These are phyloP conservation scores for Chanos chanos DNA, from an alignment of 2,797 vertebrate species.

Conservation along the genomic window DNA sequence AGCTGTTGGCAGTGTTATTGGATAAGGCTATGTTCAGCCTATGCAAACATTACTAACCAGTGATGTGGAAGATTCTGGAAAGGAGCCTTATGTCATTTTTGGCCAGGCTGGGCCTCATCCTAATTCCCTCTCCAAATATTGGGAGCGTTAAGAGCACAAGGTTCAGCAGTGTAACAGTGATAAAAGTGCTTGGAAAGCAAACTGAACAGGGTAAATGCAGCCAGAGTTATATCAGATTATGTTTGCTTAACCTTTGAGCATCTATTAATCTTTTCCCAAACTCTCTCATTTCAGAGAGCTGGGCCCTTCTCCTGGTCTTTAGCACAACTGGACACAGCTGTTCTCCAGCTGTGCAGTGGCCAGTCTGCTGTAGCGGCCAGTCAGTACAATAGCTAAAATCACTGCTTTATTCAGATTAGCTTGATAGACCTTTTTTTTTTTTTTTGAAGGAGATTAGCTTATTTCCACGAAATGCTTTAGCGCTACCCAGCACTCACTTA, in stretches of 20 bases:
- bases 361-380: constrained; percentile 1
- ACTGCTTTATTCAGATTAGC: constrained; percentile 23
- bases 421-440: constrained; percentile 1
- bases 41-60: constrained; percentile 9
- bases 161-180: constrained; percentile 21
- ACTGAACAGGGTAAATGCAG: constrained; percentile 30
- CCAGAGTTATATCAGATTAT: constrained; percentile 41
- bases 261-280: constrained; percentile 48
- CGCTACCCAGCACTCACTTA: constrained; percentile 5
- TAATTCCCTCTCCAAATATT: constrained; percentile 34
- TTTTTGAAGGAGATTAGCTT: too few relatives aligned
- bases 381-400: constrained; percentile 1
- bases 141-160: constrained; percentile 16
- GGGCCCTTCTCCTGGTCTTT: constrained; percentile 28
- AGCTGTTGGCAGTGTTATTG: constrained; percentile 11
- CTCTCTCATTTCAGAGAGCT: constrained; percentile 34
- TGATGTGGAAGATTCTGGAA: constrained; percentile 31
- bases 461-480: constrained; percentile 6
- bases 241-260: constrained; percentile 47
- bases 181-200: constrained; percentile 28
- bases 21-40: constrained; percentile 18
- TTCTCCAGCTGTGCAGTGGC: constrained; percentile 38
- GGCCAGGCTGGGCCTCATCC: constrained; percentile 5
- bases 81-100: constrained; percentile 5
- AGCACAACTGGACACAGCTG: constrained; percentile 42